Evolutionary conservation across 2,888 invertebrate genomes (phyloP).

Genomic region (Synergus laeviventris): DNA sequence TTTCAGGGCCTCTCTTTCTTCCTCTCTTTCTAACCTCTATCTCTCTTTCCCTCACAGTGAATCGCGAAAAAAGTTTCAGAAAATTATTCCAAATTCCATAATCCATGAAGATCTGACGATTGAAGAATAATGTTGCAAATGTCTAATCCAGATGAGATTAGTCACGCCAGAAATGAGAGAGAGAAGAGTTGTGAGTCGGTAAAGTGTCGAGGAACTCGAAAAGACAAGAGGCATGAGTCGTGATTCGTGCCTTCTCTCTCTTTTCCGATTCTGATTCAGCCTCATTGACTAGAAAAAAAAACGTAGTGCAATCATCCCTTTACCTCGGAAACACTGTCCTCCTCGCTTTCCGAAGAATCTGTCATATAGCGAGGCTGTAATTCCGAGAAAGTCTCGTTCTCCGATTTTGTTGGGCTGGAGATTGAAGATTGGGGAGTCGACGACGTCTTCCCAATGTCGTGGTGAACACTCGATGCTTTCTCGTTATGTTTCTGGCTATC

Average conservation of each 20-base stretch:
- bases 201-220: slow-evolving; percentile 25
- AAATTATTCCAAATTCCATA: not conserved
- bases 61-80: slow-evolving; percentile 4
- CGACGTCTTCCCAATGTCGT: slow-evolving; percentile 76
- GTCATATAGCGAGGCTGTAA: slow-evolving; percentile 92
- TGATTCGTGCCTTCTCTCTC: slow-evolving; percentile 26
- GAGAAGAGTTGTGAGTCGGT: slow-evolving; percentile 17
- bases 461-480: slow-evolving; percentile 79
- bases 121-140: not conserved
- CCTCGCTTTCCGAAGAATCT: slow-evolving; percentile 96
- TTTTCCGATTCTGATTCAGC: slow-evolving; percentile 5
- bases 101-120: not conserved
- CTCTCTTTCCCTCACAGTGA: slow-evolving; percentile 34
- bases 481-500: slow-evolving; percentile 83
- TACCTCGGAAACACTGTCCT: slow-evolving; percentile 98
- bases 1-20: slow-evolving; percentile 9
- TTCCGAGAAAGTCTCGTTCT: slow-evolving; percentile 90
- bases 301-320: slow-evolving; percentile 64
- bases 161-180: slow-evolving; percentile 16
- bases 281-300: slow-evolving; percentile 17
- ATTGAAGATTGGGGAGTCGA: slow-evolving; percentile 90
- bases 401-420: slow-evolving; percentile 88
- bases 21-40: slow-evolving; percentile 24
- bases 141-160: slow-evolving; percentile 3
- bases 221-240: slow-evolving; percentile 33